These are phyloP conservation scores for Vireo altiloquus DNA, from an alignment of 2,113 vertebrate species.

Conservation along the genomic window DNA sequence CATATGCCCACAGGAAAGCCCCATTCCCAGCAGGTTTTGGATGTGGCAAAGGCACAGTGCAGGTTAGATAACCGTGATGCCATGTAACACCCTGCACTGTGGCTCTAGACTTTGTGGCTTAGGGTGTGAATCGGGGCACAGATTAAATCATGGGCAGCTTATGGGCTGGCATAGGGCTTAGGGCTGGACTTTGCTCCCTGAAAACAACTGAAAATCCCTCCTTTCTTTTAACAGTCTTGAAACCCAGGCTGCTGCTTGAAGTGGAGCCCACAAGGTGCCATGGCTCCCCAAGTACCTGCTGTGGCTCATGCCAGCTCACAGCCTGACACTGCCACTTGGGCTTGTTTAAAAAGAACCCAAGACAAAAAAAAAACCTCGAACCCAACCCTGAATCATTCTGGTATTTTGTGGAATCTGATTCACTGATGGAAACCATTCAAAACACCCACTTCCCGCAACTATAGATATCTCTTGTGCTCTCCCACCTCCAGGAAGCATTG, in stretches of 20 bases:
- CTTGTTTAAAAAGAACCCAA: background rate
- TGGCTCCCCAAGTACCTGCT: fast-evolving
- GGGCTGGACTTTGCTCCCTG: background rate
- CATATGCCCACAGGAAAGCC: fast-evolving
- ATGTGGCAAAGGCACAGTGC: fast-evolving
- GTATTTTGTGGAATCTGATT: constrained; percentile 33
- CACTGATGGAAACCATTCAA: constrained; percentile 50
- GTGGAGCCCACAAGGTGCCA: background rate
- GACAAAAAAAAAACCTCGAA: background rate
- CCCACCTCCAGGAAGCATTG: constrained; percentile 41
- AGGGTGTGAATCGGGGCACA: background rate
- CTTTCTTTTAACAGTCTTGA: background rate
- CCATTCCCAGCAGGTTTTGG: background rate
- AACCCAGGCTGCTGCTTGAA: background rate
- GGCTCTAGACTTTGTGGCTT: background rate
- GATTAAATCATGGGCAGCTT: background rate
- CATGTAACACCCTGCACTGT: fast-evolving
- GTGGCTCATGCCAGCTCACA: background rate
- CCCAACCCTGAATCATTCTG: background rate
- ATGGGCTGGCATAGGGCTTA: background rate
- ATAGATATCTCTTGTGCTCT: constrained; percentile 24
- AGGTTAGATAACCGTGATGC: background rate
- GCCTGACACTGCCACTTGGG: background rate
- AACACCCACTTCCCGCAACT: constrained; percentile 20
- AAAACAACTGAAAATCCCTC: background rate